A percentile compares a stretch with the other conserved stretches of the same genome.
These are phyloP conservation scores for Amiota communis DNA, from an alignment of 2,888 invertebrate genomes.

Conservation along the genomic window DNA sequence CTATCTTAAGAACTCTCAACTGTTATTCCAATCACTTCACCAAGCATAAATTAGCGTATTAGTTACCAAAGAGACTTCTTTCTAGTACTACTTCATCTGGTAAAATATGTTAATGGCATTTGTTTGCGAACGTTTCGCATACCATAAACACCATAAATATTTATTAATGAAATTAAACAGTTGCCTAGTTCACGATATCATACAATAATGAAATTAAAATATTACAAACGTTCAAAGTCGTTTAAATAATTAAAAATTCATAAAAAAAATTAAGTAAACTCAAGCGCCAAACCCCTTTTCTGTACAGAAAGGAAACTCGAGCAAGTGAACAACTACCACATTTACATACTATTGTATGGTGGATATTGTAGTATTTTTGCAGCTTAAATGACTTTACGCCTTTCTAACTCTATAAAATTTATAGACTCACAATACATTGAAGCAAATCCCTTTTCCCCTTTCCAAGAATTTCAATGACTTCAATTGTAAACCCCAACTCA, in stretches of 20 bases:
- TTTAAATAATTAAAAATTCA: constrained; percentile 68
- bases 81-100: background rate
- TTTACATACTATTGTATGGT: no score
- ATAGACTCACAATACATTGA: background rate
- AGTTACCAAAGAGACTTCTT: no score
- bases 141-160: constrained; percentile 61
- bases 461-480: background rate
- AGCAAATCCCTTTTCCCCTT: background rate
- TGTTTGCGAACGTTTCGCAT: background rate
- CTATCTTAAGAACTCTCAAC: no score
- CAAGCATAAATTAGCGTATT: no score
- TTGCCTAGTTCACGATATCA: constrained; percentile 48
- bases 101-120: constrained; percentile 5
- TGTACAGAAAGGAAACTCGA: background rate
- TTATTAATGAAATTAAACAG: constrained; percentile 70
- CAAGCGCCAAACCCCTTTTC: background rate
- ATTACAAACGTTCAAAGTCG: constrained; percentile 54
- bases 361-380: background rate
- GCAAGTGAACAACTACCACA: background rate
- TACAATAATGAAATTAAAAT: constrained; percentile 56
- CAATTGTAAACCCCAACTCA: background rate
- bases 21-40: no score
- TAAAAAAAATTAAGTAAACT: constrained; percentile 27
- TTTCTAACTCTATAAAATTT: background rate
- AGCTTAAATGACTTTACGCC: constrained; percentile 12